Evolutionary conservation across 2,797 vertebrate genomes (phyloP).

Genomic region (Danio aesculapii): DNA sequence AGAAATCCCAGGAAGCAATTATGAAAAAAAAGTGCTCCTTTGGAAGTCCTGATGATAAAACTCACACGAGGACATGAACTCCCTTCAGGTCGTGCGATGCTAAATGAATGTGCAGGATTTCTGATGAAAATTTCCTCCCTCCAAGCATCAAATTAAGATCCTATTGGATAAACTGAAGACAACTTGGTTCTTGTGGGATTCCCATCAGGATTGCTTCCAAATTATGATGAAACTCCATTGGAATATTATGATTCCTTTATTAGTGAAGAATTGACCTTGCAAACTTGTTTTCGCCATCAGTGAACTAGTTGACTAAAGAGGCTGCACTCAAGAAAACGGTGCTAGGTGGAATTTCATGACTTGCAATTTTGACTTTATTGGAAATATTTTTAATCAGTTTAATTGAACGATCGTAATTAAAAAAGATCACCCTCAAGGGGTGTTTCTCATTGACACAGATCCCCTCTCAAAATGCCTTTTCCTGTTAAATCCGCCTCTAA

Average conservation of each 20-base stretch:
- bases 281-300: background rate
- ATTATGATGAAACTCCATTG: conserved; percentile 16
- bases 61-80: background rate
- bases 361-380: background rate
- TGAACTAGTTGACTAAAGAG: background rate
- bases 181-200: conserved; percentile 3
- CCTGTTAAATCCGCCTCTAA: conserved; percentile 34
- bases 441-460: conserved; percentile 21
- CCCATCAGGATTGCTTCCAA: background rate
- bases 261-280: background rate
- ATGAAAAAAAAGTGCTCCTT: conserved; percentile 42
- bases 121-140: conserved; percentile 10
- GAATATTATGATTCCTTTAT: background rate
- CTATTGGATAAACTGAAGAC: background rate
- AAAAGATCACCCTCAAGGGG: background rate
- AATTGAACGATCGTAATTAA: conserved; percentile 18
- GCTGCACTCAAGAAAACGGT: background rate
- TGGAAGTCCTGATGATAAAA: background rate
- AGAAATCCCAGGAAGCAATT: conserved; percentile 40
- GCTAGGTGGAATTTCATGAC: background rate
- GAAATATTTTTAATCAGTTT: background rate
- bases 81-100: background rate
- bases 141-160: conserved; percentile 11
- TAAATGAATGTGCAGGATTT: background rate
- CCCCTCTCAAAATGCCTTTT: conserved; percentile 36